A percentile compares a stretch with the other conserved stretches of the same genome.
phyloP scores from a whole-genome alignment of 2,888 invertebrate species.

The Euphydryas editha region DNA sequence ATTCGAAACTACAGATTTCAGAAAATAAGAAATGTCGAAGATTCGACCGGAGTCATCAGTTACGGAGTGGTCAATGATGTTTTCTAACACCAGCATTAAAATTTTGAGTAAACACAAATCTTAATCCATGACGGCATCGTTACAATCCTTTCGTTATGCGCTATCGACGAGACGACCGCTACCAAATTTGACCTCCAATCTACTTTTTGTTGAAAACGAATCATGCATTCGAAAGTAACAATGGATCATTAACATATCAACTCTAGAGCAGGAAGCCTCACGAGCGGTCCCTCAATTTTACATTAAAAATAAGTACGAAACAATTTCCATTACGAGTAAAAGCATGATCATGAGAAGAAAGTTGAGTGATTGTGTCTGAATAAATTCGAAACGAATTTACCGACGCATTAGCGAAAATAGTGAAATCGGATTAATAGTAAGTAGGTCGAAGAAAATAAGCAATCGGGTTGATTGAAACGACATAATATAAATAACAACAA shows the following conservation, averaged over 20 bases:
- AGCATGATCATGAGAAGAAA: slow-evolving; percentile 64
- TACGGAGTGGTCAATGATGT: slow-evolving; percentile 9
- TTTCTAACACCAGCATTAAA: slow-evolving; percentile 5
- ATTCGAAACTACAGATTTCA: slow-evolving; percentile 8
- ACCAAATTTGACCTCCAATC: slow-evolving; percentile 28
- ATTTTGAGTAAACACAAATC: slow-evolving; percentile 10
- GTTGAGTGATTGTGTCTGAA: slow-evolving; percentile 51
- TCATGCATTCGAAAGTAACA: slow-evolving; percentile 55
- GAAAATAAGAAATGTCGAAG: not conserved
- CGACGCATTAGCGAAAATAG: slow-evolving; percentile 50
- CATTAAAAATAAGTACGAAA: not conserved
- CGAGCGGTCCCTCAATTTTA: slow-evolving; percentile 52
- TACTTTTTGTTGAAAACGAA: slow-evolving; percentile 18
- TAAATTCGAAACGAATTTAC: slow-evolving; percentile 44
- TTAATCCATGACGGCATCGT: slow-evolving; percentile 13
- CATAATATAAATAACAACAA: slow-evolving; percentile 1
- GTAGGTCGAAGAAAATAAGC: slow-evolving; percentile 18
- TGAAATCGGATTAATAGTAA: slow-evolving; percentile 42
- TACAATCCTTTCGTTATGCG: slow-evolving; percentile 25
- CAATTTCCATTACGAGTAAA: slow-evolving; percentile 54
- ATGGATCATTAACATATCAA: slow-evolving; percentile 69
- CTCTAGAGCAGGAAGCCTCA: slow-evolving; percentile 66
- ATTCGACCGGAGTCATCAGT: not conserved
- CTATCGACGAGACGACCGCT: slow-evolving; percentile 8
- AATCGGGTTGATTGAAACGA: slow-evolving; percentile 12